A percentile compares a stretch with the other conserved stretches of the same genome.
Evolutionary conservation across 2,113 vertebrate species (phyloP).

Genomic region (Steatornis caripensis): DNA sequence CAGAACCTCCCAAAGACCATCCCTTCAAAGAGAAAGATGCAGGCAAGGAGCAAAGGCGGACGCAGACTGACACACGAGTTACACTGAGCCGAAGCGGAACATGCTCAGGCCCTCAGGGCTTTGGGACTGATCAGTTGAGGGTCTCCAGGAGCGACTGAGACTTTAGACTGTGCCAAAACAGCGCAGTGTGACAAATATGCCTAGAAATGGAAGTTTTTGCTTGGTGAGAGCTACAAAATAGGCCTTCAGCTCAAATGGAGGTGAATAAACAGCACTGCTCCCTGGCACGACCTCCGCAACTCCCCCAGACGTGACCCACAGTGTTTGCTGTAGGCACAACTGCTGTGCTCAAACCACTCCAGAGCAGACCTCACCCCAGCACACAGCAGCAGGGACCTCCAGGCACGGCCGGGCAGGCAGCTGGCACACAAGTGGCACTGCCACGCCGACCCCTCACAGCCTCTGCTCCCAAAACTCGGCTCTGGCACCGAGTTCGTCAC

Average conservation of each 20-base stretch:
- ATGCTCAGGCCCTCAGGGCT: fast-evolving
- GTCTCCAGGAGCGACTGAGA: neutral
- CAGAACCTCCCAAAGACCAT: neutral
- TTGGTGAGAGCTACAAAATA: neutral
- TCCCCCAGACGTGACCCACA: fast-evolving
- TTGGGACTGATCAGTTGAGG: neutral
- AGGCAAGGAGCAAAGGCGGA: neutral
- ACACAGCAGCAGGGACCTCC: neutral
- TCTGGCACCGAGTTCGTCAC: fast-evolving
- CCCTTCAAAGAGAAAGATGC: fast-evolving
- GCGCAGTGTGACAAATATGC: fast-evolving
- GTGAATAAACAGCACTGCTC: neutral
- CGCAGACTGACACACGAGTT: fast-evolving
- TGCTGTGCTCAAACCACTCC: fast-evolving
- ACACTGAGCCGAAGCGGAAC: fast-evolving
- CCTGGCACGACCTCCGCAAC: fast-evolving
- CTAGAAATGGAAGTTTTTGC: fast-evolving
- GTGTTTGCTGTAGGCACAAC: fast-evolving
- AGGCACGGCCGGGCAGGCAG: fast-evolving
- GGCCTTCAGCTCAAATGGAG: fast-evolving
- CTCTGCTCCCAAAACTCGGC: fast-evolving
- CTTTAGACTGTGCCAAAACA: neutral
- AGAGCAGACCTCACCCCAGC: neutral
- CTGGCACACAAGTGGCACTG: fast-evolving
- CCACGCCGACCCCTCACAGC: fast-evolving